phyloP scores from a whole-genome alignment of 2,888 invertebrate species.

The Chaitophorus viminalis region DNA sequence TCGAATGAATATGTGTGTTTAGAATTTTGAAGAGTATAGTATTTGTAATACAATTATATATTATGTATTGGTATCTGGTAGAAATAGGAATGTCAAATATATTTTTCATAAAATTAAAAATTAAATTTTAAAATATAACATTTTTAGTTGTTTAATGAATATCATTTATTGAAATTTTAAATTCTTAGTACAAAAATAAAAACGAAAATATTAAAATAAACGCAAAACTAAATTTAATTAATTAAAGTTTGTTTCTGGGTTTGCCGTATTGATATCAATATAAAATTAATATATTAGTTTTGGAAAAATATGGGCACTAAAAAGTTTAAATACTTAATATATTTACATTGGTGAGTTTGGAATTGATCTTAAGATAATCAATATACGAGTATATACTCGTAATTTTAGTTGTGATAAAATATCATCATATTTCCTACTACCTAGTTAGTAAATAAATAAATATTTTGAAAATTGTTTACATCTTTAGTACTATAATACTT shows the following conservation, averaged over 20 bases:
- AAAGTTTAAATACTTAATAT: neutral
- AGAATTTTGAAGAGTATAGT: constrained; percentile 34
- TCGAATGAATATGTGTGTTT: constrained; percentile 36
- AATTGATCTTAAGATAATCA: neutral
- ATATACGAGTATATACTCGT: too few relatives aligned
- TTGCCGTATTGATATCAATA: neutral
- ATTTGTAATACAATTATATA: constrained; percentile 25
- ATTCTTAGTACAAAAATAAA: neutral
- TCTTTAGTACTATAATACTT: constrained; percentile 26
- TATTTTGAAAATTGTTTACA: constrained; percentile 12
- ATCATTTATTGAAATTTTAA: neutral
- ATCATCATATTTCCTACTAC: constrained; percentile 10
- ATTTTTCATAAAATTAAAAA: neutral
- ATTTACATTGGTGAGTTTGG: neutral
- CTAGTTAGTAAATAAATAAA: constrained; percentile 5
- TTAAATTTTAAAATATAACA: neutral
- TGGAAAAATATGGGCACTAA: neutral
- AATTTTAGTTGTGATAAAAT: constrained; percentile 10
- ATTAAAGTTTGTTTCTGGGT: neutral
- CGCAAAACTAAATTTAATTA: neutral
- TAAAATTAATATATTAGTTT: neutral
- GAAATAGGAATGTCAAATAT: neutral
- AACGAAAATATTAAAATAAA: neutral
- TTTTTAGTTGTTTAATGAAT: neutral
- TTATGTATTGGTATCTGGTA: neutral